phyloP scores from a whole-genome alignment of 2,797 vertebrate species.

The Enteromius treurensis region DNA sequence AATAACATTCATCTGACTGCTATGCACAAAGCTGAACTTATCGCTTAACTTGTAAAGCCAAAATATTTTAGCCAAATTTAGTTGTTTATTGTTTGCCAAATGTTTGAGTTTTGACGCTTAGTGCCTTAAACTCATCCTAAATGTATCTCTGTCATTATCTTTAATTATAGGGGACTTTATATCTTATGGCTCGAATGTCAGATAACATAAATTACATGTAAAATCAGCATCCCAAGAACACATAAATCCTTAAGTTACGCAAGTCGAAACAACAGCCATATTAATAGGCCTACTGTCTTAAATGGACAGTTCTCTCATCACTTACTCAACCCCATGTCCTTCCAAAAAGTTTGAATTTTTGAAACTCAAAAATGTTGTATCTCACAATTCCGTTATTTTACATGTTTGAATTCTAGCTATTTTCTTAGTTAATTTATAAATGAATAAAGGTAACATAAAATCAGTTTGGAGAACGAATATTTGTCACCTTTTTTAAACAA shows the following conservation, averaged over 20 bases:
- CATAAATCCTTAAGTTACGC: no score
- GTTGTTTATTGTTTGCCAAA: neutral
- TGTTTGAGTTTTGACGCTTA: conserved; percentile 4
- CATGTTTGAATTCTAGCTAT: no score
- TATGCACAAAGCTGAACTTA: neutral
- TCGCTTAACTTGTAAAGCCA: neutral
- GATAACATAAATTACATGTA: neutral
- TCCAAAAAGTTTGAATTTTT: neutral
- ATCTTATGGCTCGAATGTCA: neutral
- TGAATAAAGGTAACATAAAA: no score
- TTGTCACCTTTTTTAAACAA: no score
- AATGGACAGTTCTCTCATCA: no score
- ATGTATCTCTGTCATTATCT: neutral
- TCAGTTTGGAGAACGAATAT: no score
- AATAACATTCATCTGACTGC: no score
- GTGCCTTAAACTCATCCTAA: neutral
- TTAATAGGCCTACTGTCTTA: neutral
- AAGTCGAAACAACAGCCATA: neutral
- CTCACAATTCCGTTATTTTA: neutral
- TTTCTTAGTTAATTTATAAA: no score
- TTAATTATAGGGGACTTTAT: neutral
- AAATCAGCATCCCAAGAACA: neutral
- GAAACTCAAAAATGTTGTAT: neutral
- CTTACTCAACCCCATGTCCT: neutral
- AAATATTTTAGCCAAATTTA: neutral